Conservation (phyloP, 2,113 vertebrate species). For the Platycercus adscitus region DNA sequence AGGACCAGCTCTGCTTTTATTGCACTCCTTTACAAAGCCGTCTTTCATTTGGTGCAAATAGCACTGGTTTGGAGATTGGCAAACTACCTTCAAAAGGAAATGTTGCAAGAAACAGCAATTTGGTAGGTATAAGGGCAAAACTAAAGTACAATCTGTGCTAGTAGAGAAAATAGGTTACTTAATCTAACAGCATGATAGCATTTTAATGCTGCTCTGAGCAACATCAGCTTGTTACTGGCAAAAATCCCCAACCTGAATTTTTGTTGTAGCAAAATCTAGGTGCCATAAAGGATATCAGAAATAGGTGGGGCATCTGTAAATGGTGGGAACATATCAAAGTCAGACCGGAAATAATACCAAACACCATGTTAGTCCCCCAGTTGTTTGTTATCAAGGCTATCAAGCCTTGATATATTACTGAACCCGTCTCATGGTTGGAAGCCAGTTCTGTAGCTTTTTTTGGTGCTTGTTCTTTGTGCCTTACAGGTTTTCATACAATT, state of each 20-base stretch:
- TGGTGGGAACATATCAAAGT: not conserved
- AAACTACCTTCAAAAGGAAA: slow-evolving; percentile 31
- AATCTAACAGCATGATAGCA: slow-evolving; percentile 60
- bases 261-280: slow-evolving; percentile 36
- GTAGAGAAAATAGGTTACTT: slow-evolving; percentile 54
- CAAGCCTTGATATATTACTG: not conserved
- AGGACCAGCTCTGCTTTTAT: not conserved
- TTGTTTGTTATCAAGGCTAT: not conserved
- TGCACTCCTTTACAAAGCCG: not conserved
- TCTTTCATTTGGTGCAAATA: slow-evolving; percentile 4
- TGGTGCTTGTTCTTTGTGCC: not conserved
- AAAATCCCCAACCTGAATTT: slow-evolving; percentile 51
- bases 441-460: not conserved
- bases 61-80: not conserved
- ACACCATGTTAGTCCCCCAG: not conserved
- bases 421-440: not conserved
- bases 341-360: not conserved
- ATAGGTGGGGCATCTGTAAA: not conserved
- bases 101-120: slow-evolving; percentile 39
- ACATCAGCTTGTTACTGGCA: slow-evolving; percentile 55
- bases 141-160: slow-evolving; percentile 51
- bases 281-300: not conserved
- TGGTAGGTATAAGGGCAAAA: slow-evolving; percentile 39
- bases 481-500: fast-evolving
- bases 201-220: slow-evolving; percentile 64